These are phyloP conservation scores for Canis aureus DNA, from an alignment of 2,113 vertebrate species.

Conservation along the genomic window DNA sequence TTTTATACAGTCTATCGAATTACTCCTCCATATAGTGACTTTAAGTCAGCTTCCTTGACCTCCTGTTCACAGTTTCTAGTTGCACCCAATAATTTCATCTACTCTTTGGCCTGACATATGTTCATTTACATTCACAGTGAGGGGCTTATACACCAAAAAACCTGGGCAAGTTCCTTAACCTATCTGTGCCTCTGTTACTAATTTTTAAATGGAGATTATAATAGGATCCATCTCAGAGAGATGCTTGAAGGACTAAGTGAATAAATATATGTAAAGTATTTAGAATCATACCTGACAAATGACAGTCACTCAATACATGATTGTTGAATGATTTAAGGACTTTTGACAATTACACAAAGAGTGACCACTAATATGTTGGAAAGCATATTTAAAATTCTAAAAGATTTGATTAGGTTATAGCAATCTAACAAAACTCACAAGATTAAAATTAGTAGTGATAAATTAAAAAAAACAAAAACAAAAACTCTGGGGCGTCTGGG, in stretches of 20 bases:
- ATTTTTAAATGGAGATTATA: neutral
- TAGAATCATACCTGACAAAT: neutral
- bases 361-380: neutral
- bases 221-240: neutral
- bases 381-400: conserved; percentile 22
- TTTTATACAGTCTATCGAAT: neutral
- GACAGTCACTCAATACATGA: neutral
- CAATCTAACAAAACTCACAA: neutral
- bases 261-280: neutral
- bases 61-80: neutral
- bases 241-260: neutral
- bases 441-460: neutral
- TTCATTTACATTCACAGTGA: neutral
- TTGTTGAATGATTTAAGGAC: conserved; percentile 6
- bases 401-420: neutral
- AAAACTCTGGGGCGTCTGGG: neutral
- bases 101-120: neutral
- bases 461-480: neutral
- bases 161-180: neutral
- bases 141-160: neutral
- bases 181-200: neutral
- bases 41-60: neutral
- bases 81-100: neutral
- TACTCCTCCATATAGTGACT: neutral
- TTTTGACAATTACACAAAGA: neutral